These are phyloP conservation scores for Eulithis prunata DNA, from an alignment of 2,888 invertebrate species.

Conservation along the genomic window DNA sequence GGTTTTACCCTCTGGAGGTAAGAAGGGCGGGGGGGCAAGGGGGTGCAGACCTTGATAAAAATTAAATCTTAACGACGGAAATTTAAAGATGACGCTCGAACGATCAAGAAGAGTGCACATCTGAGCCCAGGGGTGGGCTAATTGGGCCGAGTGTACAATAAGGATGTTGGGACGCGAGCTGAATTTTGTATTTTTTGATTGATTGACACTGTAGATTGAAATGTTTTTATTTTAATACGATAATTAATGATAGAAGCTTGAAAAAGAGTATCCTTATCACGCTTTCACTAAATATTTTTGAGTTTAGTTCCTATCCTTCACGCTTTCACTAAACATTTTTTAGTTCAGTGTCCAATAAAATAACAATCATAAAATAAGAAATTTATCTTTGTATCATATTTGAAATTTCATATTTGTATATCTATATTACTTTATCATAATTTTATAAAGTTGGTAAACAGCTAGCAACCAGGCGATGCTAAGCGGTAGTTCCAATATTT, in stretches of 20 bases:
- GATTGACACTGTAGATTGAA: conserved; percentile 58
- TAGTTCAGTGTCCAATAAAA: too few relatives aligned
- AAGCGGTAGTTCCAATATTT: background rate
- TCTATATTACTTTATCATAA: too few relatives aligned
- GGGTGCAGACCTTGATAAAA: conserved; percentile 74
- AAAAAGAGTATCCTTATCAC: too few relatives aligned
- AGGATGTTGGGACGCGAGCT: conserved; percentile 55
- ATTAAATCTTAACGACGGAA: conserved; percentile 85
- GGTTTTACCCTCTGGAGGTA: conserved; percentile 70
- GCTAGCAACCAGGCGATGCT: background rate
- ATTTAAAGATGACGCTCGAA: conserved; percentile 84
- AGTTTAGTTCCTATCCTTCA: too few relatives aligned
- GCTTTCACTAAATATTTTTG: too few relatives aligned
- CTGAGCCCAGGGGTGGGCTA: conserved; percentile 80
- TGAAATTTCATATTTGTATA: too few relatives aligned
- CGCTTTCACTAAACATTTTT: too few relatives aligned
- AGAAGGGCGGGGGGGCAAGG: conserved; percentile 52
- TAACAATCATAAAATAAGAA: background rate
- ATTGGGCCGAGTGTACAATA: conserved; percentile 75
- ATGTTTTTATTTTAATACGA: conserved; percentile 41
- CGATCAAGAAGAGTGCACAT: conserved; percentile 84
- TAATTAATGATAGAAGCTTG: too few relatives aligned
- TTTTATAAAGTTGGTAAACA: background rate
- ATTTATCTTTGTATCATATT: background rate
- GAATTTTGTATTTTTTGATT: conserved; percentile 57